Base-by-base conservation (phyloP, 2,797 vertebrate species). In the Helicolenus hilgendorfi region DNA sequence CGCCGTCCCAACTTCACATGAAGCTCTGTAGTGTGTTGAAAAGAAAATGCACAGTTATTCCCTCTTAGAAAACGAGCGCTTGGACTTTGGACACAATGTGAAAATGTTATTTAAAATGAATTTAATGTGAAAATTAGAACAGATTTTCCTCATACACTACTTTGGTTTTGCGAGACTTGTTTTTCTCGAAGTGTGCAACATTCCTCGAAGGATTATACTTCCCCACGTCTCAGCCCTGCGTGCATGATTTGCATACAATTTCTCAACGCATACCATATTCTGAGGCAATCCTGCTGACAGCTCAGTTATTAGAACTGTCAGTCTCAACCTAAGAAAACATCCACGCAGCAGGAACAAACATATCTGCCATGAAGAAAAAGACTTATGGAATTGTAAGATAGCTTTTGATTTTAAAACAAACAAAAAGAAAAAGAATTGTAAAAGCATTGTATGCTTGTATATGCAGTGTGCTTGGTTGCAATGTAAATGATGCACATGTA, bases 51-150 rank as follows among this genome's bases (percentile, higher is more conserved):
- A 53, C 45, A 60, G 35, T 60, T 11, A 63, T n/a, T 68, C 13
- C 7, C 15, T 20, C 0, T 55, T 10, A 14, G 33, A 33, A 71
- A 73, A 38, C 2, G 2, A 29, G 53, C 24, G 24, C 11, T 75
- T 58, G 1, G 24, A 71, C 22, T 64, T 56, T 29, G 31, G 15
- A 6, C 18, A 33, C 1, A n/a, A 5, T 71, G 65, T 59, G 2
- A 68, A 55, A 73, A 77, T 65, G 8, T 62, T 71, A 59, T 81
- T 83, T 79, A 60, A 76, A 63, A 74, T 68, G 20, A 41, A 70
- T 27, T 45, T 13, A 41, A 76, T 65, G 22, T 80, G 4, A 65
- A 70, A 35, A 35, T n/a, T n/a, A 11, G 18, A 56, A 33, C 2
- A 58, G 1, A 10, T 41, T 79, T 56, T 5, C 31, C 20, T 38